Evolutionary conservation across 2,888 invertebrate genomes (phyloP).

Genomic region (Helleia helle): DNA sequence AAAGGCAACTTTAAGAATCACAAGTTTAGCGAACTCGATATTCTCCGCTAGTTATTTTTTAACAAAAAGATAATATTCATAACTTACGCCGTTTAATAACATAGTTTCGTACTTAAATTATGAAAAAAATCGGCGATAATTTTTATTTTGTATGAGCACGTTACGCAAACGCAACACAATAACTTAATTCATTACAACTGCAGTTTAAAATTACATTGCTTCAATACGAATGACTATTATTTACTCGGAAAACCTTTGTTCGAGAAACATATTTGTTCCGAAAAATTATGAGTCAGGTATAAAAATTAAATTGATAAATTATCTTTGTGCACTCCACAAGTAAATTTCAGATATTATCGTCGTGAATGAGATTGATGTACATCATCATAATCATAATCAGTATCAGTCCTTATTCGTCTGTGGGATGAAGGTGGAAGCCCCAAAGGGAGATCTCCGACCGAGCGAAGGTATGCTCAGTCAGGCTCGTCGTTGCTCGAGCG

Average conservation of each 20-base stretch:
- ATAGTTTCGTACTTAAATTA: neutral
- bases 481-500: too few species aligned
- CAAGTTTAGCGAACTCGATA: constrained; percentile 26
- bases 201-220: constrained; percentile 14
- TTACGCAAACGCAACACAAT: constrained; percentile 18
- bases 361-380: too few species aligned
- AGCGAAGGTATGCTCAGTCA: too few species aligned
- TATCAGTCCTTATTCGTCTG: too few species aligned
- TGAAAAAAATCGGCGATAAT: neutral
- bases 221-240: constrained; percentile 18
- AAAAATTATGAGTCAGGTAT: neutral
- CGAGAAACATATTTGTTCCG: constrained; percentile 12
- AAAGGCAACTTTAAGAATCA: constrained; percentile 23
- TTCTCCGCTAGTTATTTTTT: constrained; percentile 21
- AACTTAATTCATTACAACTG: constrained; percentile 13
- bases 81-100: neutral
- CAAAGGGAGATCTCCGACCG: too few species aligned
- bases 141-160: neutral
- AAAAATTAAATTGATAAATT: neutral
- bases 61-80: constrained; percentile 4
- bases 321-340: too few species aligned
- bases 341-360: too few species aligned
- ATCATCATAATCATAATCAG: too few species aligned
- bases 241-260: constrained; percentile 11
- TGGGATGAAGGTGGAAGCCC: too few species aligned